These are phyloP conservation scores for Watsonalla cultraria DNA, from an alignment of 2,888 invertebrate species.

Conservation along the genomic window DNA sequence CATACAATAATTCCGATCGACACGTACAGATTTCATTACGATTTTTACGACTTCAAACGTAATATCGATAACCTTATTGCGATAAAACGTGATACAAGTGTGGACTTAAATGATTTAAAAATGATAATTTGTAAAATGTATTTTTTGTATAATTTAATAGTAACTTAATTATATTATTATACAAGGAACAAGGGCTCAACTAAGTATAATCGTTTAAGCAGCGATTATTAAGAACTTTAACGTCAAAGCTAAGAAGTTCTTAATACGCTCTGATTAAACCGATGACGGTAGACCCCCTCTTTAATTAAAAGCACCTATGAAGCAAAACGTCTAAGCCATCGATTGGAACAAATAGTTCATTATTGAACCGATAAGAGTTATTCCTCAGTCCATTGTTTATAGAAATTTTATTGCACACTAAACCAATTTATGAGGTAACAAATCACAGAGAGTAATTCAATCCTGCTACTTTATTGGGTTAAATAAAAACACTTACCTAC, in stretches of 20 bases:
- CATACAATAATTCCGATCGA: slow-evolving; percentile 18
- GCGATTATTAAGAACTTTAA: too few relatives aligned
- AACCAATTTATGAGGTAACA: slow-evolving; percentile 4
- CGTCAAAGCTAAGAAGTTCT: too few relatives aligned
- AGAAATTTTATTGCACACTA: slow-evolving; percentile 8
- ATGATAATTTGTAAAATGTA: too few relatives aligned
- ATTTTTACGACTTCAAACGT: slow-evolving; percentile 34
- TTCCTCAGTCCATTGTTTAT: slow-evolving; percentile 6
- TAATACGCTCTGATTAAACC: too few relatives aligned
- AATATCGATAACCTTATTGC: slow-evolving; percentile 41
- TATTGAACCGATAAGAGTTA: background rate
- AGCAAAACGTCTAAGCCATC: background rate
- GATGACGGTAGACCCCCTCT: too few relatives aligned
- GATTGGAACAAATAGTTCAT: background rate
- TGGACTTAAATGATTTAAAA: slow-evolving; percentile 10
- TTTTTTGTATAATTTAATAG: too few relatives aligned
- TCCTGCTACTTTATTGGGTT: background rate
- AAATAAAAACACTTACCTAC: too few relatives aligned
- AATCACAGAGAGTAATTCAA: background rate
- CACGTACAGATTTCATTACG: slow-evolving; percentile 29
- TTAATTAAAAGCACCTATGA: background rate
- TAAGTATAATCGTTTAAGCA: too few relatives aligned
- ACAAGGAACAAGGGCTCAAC: too few relatives aligned
- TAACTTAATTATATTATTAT: too few relatives aligned
- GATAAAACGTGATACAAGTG: slow-evolving; percentile 19